Conservation (phyloP, 2,113 vertebrate species). For the Otus sunia region DNA sequence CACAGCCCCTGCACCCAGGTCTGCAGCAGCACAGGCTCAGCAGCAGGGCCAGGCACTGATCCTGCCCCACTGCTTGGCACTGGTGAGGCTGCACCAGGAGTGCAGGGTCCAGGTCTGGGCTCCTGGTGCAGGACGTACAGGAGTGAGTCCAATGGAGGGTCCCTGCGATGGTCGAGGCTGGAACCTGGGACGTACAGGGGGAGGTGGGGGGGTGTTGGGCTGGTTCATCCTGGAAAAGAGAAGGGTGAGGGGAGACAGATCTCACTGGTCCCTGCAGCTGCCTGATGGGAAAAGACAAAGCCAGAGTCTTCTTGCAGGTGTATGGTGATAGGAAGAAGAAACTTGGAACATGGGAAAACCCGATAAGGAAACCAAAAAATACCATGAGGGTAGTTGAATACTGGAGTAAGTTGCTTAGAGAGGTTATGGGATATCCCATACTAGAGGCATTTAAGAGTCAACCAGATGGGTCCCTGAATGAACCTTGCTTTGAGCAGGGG, state of each 20-base stretch:
- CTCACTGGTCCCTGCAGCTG: neutral
- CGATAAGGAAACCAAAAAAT: neutral
- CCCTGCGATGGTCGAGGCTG: neutral
- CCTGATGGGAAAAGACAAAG: neutral
- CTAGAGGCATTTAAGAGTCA: neutral
- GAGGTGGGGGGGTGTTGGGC: neutral
- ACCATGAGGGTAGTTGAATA: neutral
- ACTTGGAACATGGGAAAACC: neutral
- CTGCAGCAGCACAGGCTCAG: neutral
- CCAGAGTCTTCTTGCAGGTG: neutral
- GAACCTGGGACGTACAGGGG: accelerated
- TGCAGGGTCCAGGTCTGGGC: neutral
- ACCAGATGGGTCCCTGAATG: neutral
- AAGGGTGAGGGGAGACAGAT: neutral
- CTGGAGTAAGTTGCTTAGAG: neutral
- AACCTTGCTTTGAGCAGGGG: neutral
- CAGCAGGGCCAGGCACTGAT: neutral
- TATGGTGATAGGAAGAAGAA: neutral
- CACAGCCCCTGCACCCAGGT: accelerated
- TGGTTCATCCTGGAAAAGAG: neutral
- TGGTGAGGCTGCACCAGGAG: accelerated
- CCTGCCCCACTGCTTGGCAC: accelerated
- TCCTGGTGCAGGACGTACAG: accelerated
- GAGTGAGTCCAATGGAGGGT: accelerated
- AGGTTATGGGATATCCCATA: neutral